phyloP scores from a whole-genome alignment of 2,888 invertebrate genomes.

The Reticulitermes lucifugus region DNA sequence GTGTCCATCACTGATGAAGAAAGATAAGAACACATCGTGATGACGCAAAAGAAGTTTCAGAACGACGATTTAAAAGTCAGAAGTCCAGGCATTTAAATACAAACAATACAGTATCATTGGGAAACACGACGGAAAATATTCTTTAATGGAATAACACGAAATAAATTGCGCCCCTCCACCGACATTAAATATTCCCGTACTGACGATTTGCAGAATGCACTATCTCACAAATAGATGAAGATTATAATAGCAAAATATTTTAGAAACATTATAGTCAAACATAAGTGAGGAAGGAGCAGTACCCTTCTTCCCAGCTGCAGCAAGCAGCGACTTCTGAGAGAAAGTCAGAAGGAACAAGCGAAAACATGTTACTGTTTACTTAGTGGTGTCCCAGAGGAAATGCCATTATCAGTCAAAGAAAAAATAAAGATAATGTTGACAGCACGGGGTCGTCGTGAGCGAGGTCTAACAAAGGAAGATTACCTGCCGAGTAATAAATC shows the following conservation, averaged over 20 bases:
- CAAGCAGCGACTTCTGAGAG: too few relatives aligned
- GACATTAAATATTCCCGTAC: not conserved
- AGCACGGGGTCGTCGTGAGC: not conserved
- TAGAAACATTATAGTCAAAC: too few relatives aligned
- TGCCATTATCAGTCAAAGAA: not conserved
- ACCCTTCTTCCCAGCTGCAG: too few relatives aligned
- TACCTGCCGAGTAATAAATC: not conserved
- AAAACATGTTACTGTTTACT: not conserved
- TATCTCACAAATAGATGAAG: not conserved
- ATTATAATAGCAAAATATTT: too few relatives aligned
- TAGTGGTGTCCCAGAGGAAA: not conserved
- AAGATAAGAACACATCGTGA: not conserved
- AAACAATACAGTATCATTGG: not conserved
- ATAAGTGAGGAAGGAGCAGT: too few relatives aligned
- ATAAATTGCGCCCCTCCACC: too few relatives aligned
- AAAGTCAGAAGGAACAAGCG: not conserved
- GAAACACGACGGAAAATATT: not conserved
- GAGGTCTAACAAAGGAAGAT: not conserved
- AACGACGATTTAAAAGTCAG: not conserved
- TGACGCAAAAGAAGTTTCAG: not conserved
- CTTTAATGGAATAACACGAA: too few relatives aligned
- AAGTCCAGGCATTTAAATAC: not conserved
- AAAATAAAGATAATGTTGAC: constrained; percentile 5
- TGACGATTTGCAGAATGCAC: not conserved
- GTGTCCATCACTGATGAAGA: constrained; percentile 1